Evolutionary conservation across 2,113 vertebrate genomes (phyloP).

Genomic region (Carassius gibelio): DNA sequence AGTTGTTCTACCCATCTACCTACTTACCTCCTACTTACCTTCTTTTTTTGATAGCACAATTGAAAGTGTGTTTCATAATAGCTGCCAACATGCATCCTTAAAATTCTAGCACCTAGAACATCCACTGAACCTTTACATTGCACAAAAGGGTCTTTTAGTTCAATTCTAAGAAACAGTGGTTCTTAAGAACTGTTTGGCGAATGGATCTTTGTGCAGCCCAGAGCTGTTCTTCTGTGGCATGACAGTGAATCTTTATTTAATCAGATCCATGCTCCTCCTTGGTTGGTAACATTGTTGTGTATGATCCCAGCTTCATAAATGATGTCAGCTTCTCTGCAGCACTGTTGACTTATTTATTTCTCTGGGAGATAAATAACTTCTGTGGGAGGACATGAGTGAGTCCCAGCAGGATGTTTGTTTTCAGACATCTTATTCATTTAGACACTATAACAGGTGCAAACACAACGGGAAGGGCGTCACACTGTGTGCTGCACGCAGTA

Average conservation of each 20-base stretch:
- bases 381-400: conserved; percentile 19
- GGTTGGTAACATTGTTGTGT: not conserved
- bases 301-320: conserved; percentile 2
- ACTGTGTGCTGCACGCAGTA: conserved; percentile 15
- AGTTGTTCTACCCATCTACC: conserved; percentile 5
- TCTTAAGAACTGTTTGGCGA: too few species aligned
- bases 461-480: conserved; percentile 35
- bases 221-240: not conserved
- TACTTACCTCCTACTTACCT: not conserved
- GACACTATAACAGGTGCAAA: conserved; percentile 51
- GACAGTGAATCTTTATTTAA: not conserved
- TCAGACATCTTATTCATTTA: conserved; percentile 51
- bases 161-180: too few species aligned
- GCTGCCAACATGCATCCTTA: conserved; percentile 25
- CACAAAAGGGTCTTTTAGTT: too few species aligned
- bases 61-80: conserved; percentile 8
- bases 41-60: not conserved
- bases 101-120: too few species aligned
- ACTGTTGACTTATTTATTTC: conserved; percentile 20
- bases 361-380: conserved; percentile 22
- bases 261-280: not conserved
- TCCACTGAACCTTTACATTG: not conserved
- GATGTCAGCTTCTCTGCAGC: not conserved
- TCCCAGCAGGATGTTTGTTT: conserved; percentile 45
- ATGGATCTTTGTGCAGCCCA: not conserved